Percentiles rank a stretch among this genome's conserved stretches.
Conservation (phyloP, 2,113 vertebrate genomes). For the Heterotilapia buettikoferi region DNA sequence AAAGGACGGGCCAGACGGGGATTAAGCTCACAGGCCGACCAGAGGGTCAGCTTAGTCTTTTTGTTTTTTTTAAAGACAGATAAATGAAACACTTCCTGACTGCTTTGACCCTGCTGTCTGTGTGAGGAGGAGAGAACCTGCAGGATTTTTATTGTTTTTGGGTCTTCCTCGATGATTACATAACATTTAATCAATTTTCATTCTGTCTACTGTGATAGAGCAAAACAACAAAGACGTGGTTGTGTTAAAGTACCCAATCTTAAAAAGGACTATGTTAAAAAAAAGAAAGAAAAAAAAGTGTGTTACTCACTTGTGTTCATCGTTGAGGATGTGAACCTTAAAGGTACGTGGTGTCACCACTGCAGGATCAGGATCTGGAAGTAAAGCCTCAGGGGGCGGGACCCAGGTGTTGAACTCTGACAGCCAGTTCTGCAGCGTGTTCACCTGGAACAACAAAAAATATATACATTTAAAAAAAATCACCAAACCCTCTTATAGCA, state of each 20-base stretch:
- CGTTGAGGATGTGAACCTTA: conserved; percentile 94
- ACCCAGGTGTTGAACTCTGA: conserved; percentile 96
- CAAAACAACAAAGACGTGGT: neutral
- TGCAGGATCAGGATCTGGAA: conserved; percentile 74
- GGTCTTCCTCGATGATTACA: neutral
- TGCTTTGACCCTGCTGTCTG: neutral
- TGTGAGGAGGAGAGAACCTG: neutral
- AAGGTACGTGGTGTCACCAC: conserved; percentile 83
- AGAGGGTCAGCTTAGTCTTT: neutral
- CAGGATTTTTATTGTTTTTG: neutral
- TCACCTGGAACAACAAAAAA: conserved; percentile 74
- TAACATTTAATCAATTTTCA: neutral
- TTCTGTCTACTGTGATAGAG: neutral
- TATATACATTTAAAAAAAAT: neutral
- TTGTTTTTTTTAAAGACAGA: neutral
- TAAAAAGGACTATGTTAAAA: neutral
- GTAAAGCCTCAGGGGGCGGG: conserved; percentile 81
- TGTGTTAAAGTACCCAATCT: neutral
- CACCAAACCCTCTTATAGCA: neutral
- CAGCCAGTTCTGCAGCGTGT: conserved; percentile 96
- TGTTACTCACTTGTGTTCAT: conserved; percentile 90
- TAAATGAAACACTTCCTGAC: neutral
- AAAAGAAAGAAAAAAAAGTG: accelerated
- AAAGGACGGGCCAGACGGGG: neutral
- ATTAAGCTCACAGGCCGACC: neutral